Percentiles rank a stretch among this genome's conserved stretches.
These are phyloP conservation scores for Menidia menidia DNA, from an alignment of 2,797 vertebrate species.

Conservation along the genomic window DNA sequence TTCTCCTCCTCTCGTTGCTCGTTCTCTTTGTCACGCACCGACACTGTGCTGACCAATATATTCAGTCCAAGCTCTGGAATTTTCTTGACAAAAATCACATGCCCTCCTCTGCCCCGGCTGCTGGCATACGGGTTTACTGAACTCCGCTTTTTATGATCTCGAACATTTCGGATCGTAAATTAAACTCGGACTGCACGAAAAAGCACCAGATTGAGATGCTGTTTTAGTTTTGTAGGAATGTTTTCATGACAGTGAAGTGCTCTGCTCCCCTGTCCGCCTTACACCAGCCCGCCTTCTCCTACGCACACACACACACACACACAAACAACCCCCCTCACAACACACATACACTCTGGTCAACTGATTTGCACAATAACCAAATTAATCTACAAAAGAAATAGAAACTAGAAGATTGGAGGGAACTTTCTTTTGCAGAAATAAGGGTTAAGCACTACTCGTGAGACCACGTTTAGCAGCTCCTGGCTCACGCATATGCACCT, in stretches of 20 bases:
- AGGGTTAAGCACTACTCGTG: neutral
- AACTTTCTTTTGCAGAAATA: slow-evolving; percentile 3
- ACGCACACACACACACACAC: slow-evolving; percentile 4
- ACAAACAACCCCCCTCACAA: slow-evolving; percentile 6
- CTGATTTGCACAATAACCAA: neutral
- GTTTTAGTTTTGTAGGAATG: slow-evolving; percentile 57
- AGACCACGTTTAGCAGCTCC: neutral
- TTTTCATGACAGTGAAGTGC: slow-evolving; percentile 47
- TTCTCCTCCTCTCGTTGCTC: neutral
- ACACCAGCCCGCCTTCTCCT: slow-evolving; percentile 15
- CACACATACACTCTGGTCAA: slow-evolving; percentile 7
- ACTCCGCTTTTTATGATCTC: slow-evolving; percentile 32
- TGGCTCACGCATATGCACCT: slow-evolving; percentile 6
- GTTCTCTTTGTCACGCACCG: slow-evolving; percentile 10
- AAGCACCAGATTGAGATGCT: slow-evolving; percentile 48
- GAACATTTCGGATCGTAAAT: slow-evolving; percentile 55
- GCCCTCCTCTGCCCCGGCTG: neutral
- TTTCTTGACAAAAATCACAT: slow-evolving; percentile 32
- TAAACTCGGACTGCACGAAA: slow-evolving; percentile 24
- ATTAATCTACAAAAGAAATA: neutral
- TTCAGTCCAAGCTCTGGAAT: slow-evolving; percentile 14
- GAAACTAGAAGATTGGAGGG: neutral
- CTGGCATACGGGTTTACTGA: slow-evolving; percentile 22
- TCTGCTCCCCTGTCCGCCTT: slow-evolving; percentile 17
- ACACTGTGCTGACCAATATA: neutral